Percentiles rank a stretch among this genome's conserved stretches.
These are phyloP conservation scores for Ciconia stormi DNA, from an alignment of 2,113 vertebrate genomes.

Conservation along the genomic window DNA sequence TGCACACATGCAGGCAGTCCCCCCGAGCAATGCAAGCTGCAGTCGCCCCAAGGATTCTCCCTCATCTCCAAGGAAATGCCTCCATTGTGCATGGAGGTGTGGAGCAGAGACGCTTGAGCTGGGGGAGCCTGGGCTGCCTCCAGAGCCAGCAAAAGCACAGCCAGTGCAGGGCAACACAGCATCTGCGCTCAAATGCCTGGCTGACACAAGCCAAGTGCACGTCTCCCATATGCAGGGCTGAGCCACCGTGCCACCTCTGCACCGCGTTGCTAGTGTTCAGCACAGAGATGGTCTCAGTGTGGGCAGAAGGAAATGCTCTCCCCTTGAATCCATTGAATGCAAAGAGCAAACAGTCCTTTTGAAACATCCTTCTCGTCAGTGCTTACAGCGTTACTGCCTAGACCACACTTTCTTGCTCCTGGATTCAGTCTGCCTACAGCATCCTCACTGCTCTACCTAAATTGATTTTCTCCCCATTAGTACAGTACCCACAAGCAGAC, in stretches of 20 bases:
- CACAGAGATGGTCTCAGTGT: neutral
- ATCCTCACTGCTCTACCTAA: neutral
- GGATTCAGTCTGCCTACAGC: neutral
- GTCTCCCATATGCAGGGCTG: neutral
- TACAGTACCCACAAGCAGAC: neutral
- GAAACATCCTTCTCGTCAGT: neutral
- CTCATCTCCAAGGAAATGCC: neutral
- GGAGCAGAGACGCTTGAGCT: neutral
- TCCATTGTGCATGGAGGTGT: neutral
- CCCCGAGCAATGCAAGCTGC: neutral
- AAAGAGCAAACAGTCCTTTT: neutral
- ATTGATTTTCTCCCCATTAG: neutral
- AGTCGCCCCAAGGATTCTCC: neutral
- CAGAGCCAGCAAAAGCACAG: neutral
- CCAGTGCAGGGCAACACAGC: neutral
- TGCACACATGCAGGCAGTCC: neutral
- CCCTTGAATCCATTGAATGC: neutral
- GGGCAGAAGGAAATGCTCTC: neutral
- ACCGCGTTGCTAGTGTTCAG: neutral
- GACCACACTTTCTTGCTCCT: neutral
- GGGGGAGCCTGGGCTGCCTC: neutral
- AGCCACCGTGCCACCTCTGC: neutral
- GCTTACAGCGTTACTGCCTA: neutral
- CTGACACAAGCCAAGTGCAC: neutral
- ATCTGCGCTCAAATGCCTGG: fast-evolving